These are phyloP conservation scores for Pachyseris speciosa DNA, from an alignment of 64 coral and sea anemone species.

Conservation along the genomic window DNA sequence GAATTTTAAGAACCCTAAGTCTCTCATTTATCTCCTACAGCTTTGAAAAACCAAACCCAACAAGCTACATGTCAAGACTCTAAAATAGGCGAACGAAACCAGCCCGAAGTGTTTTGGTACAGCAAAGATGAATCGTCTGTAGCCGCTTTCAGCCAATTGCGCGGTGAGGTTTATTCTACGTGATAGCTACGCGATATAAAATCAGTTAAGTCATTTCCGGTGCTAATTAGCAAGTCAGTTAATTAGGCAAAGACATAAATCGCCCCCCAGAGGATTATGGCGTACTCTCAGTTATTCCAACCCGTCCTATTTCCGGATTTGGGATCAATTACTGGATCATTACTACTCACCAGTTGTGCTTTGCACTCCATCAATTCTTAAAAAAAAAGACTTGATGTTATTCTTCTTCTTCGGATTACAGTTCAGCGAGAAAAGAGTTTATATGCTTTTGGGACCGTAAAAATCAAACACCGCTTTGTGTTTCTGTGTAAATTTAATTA, in stretches of 20 bases:
- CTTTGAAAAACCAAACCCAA: neutral
- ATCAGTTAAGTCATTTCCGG: conserved; percentile 45
- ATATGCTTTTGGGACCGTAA: no score
- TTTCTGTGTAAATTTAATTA: neutral
- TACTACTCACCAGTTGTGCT: no score
- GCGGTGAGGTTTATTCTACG: neutral
- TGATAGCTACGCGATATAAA: conserved; percentile 12
- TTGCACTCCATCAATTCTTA: neutral
- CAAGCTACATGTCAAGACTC: neutral
- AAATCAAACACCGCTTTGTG: neutral
- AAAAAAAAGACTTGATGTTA: neutral
- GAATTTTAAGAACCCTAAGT: conserved; percentile 13
- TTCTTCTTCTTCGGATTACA: neutral
- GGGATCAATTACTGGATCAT: neutral
- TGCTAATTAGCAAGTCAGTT: conserved; percentile 39
- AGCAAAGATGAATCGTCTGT: neutral
- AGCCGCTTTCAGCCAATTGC: no score
- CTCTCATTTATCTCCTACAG: neutral
- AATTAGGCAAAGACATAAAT: conserved; percentile 51
- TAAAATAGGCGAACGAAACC: neutral
- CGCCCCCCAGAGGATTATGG: conserved; percentile 25
- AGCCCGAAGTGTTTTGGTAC: neutral
- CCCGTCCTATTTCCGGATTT: conserved; percentile 38
- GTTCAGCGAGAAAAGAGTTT: neutral
- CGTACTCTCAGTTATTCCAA: neutral